Evolutionary conservation across 2,888 invertebrate species (phyloP), one percentile per base, ranked within the genome.

Genomic region (Orthosia incerta): DNA sequence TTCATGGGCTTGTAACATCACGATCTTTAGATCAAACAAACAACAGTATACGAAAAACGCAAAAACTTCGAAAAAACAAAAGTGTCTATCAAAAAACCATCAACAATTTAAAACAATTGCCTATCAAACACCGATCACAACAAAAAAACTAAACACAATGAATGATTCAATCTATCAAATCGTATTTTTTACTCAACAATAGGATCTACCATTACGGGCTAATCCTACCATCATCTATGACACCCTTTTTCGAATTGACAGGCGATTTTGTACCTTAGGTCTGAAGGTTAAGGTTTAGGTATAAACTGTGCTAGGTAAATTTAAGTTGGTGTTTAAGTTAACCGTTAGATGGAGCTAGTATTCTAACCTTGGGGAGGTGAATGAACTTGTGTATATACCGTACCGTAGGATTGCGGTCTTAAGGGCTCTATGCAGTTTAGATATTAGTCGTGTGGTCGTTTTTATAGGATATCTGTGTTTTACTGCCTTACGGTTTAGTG

Each of bases 321-420:
- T 46, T 65, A 65, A 20, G 50, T 80, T 84, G 68, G 82, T 76
- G 59, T 23, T 61, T 68, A 55, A 68, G 64, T 64, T 61, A 65
- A 85, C 89, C 89, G 89, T 89, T 89, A 82, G 69, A 18, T 63
- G 72, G 64, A 74, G 62, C 53, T 83, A 71, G 85, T 76, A 71
- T 79, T 86, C 86, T 68, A 83, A 83, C 92, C 91, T 91, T 90
- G 91, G 69, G 51, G 74, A 79, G 91, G 81, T 69, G 88, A 82
- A 80, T 88, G 90, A 90, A 83, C 91, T 53, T 12, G 13, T 60
- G 66, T 80, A 64, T 67, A 50, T 56, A 64, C 45, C 63, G 18
- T 26, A 61, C 48, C 51, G 70, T 62, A 79, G 51, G 26, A 64
- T 64, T 60, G 51, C 18, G 57, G 46, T 45, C 4, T 31, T 23